phyloP scores from a whole-genome alignment of 2,797 vertebrate genomes.

The Amniataba percoides region DNA sequence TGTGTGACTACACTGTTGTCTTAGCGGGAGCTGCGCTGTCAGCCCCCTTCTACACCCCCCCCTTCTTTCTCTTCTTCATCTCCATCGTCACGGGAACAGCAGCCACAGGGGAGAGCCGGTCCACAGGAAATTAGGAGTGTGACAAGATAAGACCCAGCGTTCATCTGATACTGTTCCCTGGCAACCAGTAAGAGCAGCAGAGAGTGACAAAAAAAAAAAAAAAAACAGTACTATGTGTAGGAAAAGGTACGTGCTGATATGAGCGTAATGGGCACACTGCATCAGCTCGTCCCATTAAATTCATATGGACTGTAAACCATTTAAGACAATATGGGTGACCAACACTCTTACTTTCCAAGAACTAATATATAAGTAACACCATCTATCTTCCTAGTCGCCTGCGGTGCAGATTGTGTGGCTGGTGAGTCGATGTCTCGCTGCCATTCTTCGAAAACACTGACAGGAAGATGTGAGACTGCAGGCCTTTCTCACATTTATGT shows the following conservation, averaged over 20 bases:
- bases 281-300: conserved; percentile 31
- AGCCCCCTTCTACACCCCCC: background rate
- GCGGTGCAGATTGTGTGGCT: conserved; percentile 14
- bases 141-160: conserved; percentile 82
- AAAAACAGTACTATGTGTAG: conserved; percentile 52
- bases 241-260: conserved; percentile 52
- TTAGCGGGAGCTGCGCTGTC: conserved; percentile 25
- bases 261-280: conserved; percentile 11
- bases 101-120: conserved; percentile 74
- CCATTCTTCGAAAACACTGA: conserved; percentile 51
- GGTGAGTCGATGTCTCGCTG: conserved; percentile 51
- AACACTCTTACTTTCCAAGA: conserved; percentile 24
- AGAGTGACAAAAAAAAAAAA: conserved; percentile 56
- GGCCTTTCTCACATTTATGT: conserved; percentile 53
- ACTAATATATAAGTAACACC: conserved; percentile 24
- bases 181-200: conserved; percentile 77
- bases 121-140: conserved; percentile 87
- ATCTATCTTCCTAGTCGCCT: conserved; percentile 33
- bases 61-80: conserved; percentile 55
- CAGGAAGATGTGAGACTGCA: conserved; percentile 50
- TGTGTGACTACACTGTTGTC: conserved; percentile 57
- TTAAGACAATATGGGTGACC: conserved; percentile 3
- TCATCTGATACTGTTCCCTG: conserved; percentile 84
- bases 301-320: conserved; percentile 23
- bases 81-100: conserved; percentile 75